A percentile compares a stretch with the other conserved stretches of the same genome.
Evolutionary conservation across 2,888 invertebrate species (phyloP).

Genomic region (Andrena chrysosceles): DNA sequence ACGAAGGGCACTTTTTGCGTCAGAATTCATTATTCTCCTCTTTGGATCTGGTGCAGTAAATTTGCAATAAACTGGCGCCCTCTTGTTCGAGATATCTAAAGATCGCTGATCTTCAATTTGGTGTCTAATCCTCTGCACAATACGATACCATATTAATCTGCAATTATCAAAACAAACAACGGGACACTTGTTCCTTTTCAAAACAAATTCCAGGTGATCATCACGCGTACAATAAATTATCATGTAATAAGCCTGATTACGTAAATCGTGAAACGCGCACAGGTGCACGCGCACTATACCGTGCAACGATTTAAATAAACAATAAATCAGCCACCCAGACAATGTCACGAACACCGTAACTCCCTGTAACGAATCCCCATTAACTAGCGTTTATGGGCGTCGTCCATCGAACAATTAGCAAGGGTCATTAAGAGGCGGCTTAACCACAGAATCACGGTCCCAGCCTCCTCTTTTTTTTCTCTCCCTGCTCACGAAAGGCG

Average conservation of each 20-base stretch:
- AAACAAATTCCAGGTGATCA: background rate
- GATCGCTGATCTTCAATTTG: too few relatives aligned
- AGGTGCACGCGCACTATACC: background rate
- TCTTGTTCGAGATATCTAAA: too few relatives aligned
- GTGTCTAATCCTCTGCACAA: too few relatives aligned
- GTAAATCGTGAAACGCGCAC: conserved; percentile 11
- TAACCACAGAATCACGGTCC: conserved; percentile 46
- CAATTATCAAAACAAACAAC: background rate
- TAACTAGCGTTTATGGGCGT: conserved; percentile 55
- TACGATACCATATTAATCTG: background rate
- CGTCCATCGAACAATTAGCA: conserved; percentile 56
- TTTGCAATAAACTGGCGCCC: too few relatives aligned
- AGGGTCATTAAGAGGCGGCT: conserved; percentile 55
- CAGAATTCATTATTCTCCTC: background rate
- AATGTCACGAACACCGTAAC: conserved; percentile 43
- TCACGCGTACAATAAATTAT: conserved; percentile 19
- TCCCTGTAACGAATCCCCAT: conserved; percentile 48
- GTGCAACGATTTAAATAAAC: background rate
- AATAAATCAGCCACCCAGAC: conserved; percentile 41
- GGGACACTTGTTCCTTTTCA: background rate
- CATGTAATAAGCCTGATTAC: conserved; percentile 1
- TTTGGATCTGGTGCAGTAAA: too few relatives aligned
- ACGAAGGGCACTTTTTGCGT: background rate
- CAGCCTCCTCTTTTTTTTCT: conserved; percentile 16
- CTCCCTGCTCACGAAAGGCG: conserved; percentile 57